Base-by-base conservation (phyloP, 2,113 vertebrate genomes). In the Chloropsis cyanopogon region DNA sequence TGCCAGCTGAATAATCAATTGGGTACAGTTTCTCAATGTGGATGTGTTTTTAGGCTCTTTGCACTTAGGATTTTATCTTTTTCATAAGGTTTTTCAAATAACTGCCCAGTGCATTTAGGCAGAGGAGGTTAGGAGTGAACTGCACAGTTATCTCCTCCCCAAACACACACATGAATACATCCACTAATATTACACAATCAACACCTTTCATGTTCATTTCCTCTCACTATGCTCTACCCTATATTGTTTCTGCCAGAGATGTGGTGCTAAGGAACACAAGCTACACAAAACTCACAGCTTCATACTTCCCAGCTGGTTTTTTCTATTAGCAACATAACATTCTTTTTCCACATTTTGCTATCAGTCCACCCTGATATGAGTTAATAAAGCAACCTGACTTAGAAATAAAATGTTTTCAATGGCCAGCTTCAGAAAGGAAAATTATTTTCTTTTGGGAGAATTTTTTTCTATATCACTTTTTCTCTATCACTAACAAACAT, bases 1-100 rank as follows among this genome's bases (percentile, higher is more conserved):
- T 98, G 97, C 97, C 95, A 97, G 97, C 95, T 97, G 97, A 98
- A 98, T 98, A 98, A 98, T 98, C 98, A 97, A 76, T 94, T 97
- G 79, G 93, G 93, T 92, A 59, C 95, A 96, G 91, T 97, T 98
- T 95, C 95, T 97, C 97, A 93, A 96, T 96, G 92, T 88, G 91
- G 97, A 95, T 93, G 93, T 39, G 39, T 95, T 97, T 97, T 94
- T 81, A 95, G 94, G 92, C 72, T 96, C 95, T 96, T 92, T 95
- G 86, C 95, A 81, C 49, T 78, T 50, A 49, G 73, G 46, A 91
- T 88, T 96, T 97, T 69, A 52, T 90, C 57, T 95, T 84, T 95
- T 97, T 94, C 44, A 60, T 56, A 63, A 92, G 91, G 64, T 63
- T 93, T 96, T 89, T 88, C 80, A 94, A 94, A 95, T 95, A 96